Base-by-base conservation (phyloP, 2,888 invertebrate species). In the Chrysolina haemoptera region DNA sequence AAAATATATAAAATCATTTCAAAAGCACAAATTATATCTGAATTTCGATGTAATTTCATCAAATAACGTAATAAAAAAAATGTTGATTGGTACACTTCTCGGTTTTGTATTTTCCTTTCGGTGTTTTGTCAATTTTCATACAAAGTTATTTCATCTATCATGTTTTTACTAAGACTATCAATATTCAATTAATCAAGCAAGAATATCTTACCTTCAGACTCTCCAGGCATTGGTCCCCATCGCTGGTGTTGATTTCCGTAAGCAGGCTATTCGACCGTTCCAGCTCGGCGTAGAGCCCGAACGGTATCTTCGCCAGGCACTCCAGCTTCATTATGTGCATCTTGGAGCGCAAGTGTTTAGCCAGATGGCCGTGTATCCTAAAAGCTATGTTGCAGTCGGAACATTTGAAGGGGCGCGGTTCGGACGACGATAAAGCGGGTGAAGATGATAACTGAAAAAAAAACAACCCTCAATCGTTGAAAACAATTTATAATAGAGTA, bases 341-440 rank as follows among this genome's bases (percentile, higher is more conserved):
- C 90, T 98, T 98, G 78, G 97, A 97, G 71, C 98, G 93, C 76
- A 99, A 90, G 90, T 99, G 99, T 88, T 98, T 98, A 0, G 98
- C 98, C 83, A 99, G 89, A 88, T 98, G 98, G 0, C 98, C 99
- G 85, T 98, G 98, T 84, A 98, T 98, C 82, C 97, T 91, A 87
- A 99, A 99, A 10, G 98, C 98, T 81, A 97, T 96, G 86, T 96
- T 96, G 87, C 99, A 99, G 86, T 98, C 98, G 20, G 93, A 93
- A 89, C 99, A 99, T 84, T 97, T 96, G 87, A 98, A 99, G 18
- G 98, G 98, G 67, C 98, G 91, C 2, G 98, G 98, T 89, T 98
- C 98, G 78, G 94, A 94, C 14, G 95, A 94, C 0, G 95, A 95
- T 10, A 93, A 89, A 68, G 96, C 93, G 11, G 95, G 88, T 10